phyloP scores from a whole-genome alignment of 1,140 invertebrate species.

The Lordiphosa collinella region DNA sequence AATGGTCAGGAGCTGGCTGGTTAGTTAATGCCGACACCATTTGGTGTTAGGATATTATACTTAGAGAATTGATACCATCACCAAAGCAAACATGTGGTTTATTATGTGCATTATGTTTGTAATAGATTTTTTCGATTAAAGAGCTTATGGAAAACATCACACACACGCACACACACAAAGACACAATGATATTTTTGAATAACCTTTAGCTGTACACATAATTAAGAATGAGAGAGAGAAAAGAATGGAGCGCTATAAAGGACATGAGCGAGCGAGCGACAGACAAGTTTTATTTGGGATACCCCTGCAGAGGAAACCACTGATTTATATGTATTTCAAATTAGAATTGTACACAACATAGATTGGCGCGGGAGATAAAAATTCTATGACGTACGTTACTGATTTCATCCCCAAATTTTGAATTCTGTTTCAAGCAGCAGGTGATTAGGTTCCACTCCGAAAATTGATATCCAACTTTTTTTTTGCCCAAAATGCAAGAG shows the following conservation, averaged over 20 bases:
- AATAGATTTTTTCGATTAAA: conserved; percentile 21
- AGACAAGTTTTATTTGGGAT: conserved; percentile 3
- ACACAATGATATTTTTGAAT: conserved; percentile 7
- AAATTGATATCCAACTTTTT: too few species aligned
- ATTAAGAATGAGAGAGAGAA: conserved; percentile 15
- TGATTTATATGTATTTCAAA: not conserved
- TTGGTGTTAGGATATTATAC: conserved; percentile 7
- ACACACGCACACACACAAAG: conserved; percentile 21
- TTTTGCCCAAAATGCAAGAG: too few species aligned
- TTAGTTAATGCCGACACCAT: conserved; percentile 45
- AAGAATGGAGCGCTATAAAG: conserved; percentile 1
- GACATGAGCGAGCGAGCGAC: conserved; percentile 7
- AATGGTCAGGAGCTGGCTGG: conserved; percentile 24
- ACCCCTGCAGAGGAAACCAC: conserved; percentile 1
- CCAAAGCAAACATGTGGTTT: conserved; percentile 38
- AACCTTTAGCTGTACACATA: conserved; percentile 16
- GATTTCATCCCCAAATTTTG: too few species aligned
- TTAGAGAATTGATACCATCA: conserved; percentile 38
- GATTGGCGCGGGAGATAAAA: too few species aligned
- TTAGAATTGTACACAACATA: not conserved
- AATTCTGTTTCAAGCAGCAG: too few species aligned
- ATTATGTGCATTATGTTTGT: conserved; percentile 32
- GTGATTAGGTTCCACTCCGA: too few species aligned
- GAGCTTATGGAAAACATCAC: conserved; percentile 16
- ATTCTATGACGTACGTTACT: too few species aligned